Evolutionary conservation across 2,888 invertebrate species (phyloP).

Genomic region (Leucophora obtusa): DNA sequence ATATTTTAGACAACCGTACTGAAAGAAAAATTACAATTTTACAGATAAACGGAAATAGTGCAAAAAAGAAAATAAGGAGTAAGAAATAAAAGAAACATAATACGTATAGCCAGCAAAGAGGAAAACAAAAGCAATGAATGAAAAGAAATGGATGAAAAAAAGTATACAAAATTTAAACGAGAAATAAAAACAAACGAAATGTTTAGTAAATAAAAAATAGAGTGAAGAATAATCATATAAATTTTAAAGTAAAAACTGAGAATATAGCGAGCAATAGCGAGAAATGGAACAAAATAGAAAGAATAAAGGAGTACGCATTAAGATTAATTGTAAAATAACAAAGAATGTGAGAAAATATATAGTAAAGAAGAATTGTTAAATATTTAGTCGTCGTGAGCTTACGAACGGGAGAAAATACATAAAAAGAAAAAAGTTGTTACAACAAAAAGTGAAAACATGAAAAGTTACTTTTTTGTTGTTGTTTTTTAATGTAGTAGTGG

Average conservation of each 20-base stretch:
- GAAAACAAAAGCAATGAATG: not conserved
- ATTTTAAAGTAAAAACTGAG: not conserved
- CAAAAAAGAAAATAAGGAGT: conserved; percentile 20
- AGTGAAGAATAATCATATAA: not conserved
- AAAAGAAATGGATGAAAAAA: no score
- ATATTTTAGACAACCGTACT: not conserved
- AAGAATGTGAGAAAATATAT: conserved; percentile 2
- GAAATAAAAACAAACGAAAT: not conserved
- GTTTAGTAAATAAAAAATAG: not conserved
- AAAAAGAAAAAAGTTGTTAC: conserved; percentile 50
- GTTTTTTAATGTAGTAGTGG: no score
- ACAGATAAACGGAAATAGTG: conserved; percentile 51
- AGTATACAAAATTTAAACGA: not conserved
- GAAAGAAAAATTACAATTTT: conserved; percentile 12
- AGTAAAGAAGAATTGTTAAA: no score
- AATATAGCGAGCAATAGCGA: not conserved
- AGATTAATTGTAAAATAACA: not conserved
- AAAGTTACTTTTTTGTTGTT: no score
- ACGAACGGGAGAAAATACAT: not conserved
- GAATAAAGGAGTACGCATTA: conserved; percentile 4
- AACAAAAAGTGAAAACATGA: conserved; percentile 71
- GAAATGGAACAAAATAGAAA: not conserved
- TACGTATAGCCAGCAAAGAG: not conserved
- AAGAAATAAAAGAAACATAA: not conserved
- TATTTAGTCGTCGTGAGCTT: not conserved